Conservation (phyloP, 1,140 invertebrate species). For the Varroa destructor region DNA sequence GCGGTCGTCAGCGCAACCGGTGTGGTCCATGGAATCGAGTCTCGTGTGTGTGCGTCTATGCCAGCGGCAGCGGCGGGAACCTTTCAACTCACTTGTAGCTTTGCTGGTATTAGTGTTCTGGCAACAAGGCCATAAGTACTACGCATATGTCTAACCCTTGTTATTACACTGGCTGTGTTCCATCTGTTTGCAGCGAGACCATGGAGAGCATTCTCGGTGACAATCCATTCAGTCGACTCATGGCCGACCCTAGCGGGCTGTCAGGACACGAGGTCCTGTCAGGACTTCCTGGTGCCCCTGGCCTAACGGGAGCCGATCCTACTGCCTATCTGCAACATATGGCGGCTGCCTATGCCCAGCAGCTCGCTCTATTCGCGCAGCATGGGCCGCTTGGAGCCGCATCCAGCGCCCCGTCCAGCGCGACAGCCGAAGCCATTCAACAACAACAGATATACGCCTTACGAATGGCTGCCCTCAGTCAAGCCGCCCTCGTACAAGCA, state of each 20-base stretch:
- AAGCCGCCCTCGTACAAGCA: constrained; percentile 19
- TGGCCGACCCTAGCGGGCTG: constrained; percentile 22
- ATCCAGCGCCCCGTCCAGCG: background rate
- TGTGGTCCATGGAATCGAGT: too few species aligned
- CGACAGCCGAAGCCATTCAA: constrained; percentile 15
- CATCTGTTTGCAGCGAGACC: constrained; percentile 22
- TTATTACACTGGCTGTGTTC: background rate
- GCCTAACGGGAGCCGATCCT: constrained; percentile 1
- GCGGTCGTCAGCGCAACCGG: too few species aligned
- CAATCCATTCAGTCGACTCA: constrained; percentile 27
- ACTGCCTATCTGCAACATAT: constrained; percentile 23
- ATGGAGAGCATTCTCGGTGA: constrained; percentile 28
- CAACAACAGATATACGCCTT: constrained; percentile 26
- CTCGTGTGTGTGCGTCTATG: too few species aligned
- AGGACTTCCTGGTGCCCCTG: background rate
- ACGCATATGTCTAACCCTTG: background rate
- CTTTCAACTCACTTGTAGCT: too few species aligned
- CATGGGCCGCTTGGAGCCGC: background rate
- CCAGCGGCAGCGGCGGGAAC: too few species aligned
- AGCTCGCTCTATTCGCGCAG: constrained; percentile 18
- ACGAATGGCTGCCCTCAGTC: constrained; percentile 18
- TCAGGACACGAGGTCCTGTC: background rate
- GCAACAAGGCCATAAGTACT: background rate
- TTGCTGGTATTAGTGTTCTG: too few species aligned
- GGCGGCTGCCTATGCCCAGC: constrained; percentile 21